These are phyloP conservation scores for Drosophila anomelani DNA, from an alignment of 2,888 invertebrate species.

Conservation along the genomic window DNA sequence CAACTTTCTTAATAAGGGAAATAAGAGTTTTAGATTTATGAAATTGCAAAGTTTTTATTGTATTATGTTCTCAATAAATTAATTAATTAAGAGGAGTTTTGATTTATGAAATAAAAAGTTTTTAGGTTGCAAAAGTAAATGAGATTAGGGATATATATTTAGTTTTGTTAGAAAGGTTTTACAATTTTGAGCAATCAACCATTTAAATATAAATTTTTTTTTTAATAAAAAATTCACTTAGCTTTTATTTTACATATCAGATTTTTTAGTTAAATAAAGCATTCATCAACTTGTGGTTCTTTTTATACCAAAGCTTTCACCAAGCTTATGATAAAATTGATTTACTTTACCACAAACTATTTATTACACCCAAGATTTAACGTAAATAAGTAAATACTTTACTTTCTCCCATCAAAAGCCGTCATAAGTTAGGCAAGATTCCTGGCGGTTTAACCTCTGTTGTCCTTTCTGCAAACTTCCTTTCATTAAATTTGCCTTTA, in stretches of 20 bases:
- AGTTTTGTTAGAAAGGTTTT: no score
- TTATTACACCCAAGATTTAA: background rate
- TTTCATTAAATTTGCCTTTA: conserved; percentile 32
- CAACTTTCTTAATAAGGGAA: background rate
- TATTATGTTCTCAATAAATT: background rate
- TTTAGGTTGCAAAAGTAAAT: no score
- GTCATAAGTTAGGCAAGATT: conserved; percentile 9
- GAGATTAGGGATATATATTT: no score
- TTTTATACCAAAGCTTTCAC: background rate
- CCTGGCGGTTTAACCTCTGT: conserved; percentile 16
- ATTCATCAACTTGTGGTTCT: background rate
- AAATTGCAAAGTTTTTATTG: background rate
- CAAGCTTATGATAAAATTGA: background rate
- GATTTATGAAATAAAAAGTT: background rate
- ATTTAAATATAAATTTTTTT: no score
- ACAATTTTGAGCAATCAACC: no score
- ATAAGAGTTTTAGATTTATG: background rate
- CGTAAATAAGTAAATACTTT: background rate
- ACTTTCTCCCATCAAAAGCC: background rate
- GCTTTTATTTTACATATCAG: no score
- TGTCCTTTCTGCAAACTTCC: conserved; percentile 3
- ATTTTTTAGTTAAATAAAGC: no score
- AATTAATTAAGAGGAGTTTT: no score
- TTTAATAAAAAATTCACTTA: no score
- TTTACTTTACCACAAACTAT: background rate